A percentile compares a stretch with the other conserved stretches of the same genome.
phyloP scores from a whole-genome alignment of 2,797 vertebrate species.

The Falco naumanni region DNA sequence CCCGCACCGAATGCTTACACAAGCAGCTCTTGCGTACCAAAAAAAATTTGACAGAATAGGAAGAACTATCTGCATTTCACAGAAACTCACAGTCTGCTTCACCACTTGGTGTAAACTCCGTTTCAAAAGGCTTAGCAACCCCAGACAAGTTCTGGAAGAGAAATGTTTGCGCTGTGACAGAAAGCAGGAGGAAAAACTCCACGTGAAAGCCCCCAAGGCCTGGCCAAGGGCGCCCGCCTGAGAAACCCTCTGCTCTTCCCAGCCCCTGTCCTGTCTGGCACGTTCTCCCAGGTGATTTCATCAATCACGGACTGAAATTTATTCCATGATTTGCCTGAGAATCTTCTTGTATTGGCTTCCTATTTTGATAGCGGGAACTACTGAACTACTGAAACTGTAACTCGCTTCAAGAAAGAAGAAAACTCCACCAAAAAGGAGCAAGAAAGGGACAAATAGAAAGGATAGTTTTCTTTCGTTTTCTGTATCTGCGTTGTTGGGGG shows the following conservation, averaged over 20 bases:
- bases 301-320: not conserved
- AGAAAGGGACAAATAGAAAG: not conserved
- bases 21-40: not conserved
- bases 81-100: not conserved
- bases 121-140: not conserved
- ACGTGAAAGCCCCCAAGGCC: rapidly evolving
- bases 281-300: not conserved
- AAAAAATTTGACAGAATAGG: not conserved
- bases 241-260: not conserved
- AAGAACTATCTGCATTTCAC: not conserved
- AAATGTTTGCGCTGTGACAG: not conserved
- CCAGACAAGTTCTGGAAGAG: not conserved
- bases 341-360: not conserved
- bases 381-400: not conserved
- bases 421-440: not conserved
- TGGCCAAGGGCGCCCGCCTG: not conserved
- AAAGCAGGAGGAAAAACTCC: not conserved
- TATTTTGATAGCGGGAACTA: not conserved
- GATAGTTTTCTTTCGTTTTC: not conserved
- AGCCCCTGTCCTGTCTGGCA: not conserved
- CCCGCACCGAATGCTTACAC: not conserved
- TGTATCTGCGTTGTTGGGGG: not conserved
- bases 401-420: not conserved
- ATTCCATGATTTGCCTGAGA: not conserved
- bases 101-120: not conserved